These are phyloP conservation scores for Tipula unca DNA, from an alignment of 2,888 invertebrate species.

Conservation along the genomic window DNA sequence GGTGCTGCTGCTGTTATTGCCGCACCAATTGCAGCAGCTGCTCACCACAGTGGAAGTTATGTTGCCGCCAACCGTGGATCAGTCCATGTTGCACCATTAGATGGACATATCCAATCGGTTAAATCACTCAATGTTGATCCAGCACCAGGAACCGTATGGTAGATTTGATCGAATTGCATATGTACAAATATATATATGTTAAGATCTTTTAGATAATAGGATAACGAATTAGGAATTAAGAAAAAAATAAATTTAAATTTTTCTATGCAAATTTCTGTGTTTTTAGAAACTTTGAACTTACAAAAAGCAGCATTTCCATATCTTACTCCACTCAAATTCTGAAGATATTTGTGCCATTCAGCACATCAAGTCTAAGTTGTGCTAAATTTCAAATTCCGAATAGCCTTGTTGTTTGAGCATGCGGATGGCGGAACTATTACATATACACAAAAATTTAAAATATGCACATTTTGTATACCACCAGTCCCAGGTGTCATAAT, in stretches of 20 bases:
- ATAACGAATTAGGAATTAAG: neutral
- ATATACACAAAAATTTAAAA: too few species aligned
- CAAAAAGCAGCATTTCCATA: too few species aligned
- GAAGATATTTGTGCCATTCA: too few species aligned
- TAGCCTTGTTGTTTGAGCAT: too few species aligned
- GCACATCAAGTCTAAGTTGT: too few species aligned
- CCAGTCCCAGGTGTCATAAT: neutral
- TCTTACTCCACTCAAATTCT: too few species aligned
- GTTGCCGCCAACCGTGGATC: neutral
- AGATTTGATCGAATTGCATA: neutral
- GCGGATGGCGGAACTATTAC: too few species aligned
- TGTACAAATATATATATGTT: neutral
- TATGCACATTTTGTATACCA: too few species aligned
- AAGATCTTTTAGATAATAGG: neutral
- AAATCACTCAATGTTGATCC: neutral
- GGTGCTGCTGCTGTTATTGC: neutral
- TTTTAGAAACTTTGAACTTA: too few species aligned
- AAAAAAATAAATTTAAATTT: neutral
- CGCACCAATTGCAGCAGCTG: neutral
- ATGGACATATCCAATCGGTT: neutral
- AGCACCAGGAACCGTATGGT: neutral
- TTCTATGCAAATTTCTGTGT: neutral
- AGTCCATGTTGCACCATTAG: neutral
- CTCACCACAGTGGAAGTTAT: conserved; percentile 2
- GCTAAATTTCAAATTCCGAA: too few species aligned